Conservation (phyloP, 2,888 invertebrate genomes). For the Chrysolina americana region DNA sequence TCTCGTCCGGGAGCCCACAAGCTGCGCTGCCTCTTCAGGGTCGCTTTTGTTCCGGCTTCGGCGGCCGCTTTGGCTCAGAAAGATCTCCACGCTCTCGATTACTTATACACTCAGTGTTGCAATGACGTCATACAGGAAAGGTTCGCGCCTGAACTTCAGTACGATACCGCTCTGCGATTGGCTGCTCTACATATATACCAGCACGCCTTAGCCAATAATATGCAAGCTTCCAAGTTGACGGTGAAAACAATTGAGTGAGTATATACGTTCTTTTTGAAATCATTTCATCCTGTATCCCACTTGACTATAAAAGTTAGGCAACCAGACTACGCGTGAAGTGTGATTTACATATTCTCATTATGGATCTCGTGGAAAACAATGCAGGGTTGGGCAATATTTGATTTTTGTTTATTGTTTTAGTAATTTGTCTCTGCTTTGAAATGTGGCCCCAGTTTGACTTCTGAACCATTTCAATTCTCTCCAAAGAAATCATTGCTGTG, state of each 20-base stretch:
- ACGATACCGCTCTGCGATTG: conserved; percentile 88
- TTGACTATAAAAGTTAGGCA: too few species aligned
- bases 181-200: conserved; percentile 94
- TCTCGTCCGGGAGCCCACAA: conserved; percentile 92
- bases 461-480: too few species aligned
- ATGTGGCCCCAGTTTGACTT: too few species aligned
- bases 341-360: too few species aligned
- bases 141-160: conserved; percentile 90
- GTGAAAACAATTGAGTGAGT: conserved; percentile 91
- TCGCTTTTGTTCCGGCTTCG: conserved; percentile 90
- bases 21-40: conserved; percentile 89
- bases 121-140: conserved; percentile 94
- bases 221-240: conserved; percentile 84
- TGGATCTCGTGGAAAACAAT: too few species aligned
- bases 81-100: conserved; percentile 90
- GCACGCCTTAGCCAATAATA: conserved; percentile 86
- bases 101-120: conserved; percentile 91
- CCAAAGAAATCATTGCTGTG: too few species aligned
- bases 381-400: too few species aligned
- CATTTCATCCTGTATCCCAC: too few species aligned
- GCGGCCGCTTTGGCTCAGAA: conserved; percentile 87
- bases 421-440: too few species aligned
- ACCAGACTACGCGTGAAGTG: too few species aligned
- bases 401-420: too few species aligned
- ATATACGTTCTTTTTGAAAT: background rate